Evolutionary conservation across 1,140 invertebrate genomes (phyloP), one percentile per base, ranked within the genome.

Genomic region (Bombus polaris): DNA sequence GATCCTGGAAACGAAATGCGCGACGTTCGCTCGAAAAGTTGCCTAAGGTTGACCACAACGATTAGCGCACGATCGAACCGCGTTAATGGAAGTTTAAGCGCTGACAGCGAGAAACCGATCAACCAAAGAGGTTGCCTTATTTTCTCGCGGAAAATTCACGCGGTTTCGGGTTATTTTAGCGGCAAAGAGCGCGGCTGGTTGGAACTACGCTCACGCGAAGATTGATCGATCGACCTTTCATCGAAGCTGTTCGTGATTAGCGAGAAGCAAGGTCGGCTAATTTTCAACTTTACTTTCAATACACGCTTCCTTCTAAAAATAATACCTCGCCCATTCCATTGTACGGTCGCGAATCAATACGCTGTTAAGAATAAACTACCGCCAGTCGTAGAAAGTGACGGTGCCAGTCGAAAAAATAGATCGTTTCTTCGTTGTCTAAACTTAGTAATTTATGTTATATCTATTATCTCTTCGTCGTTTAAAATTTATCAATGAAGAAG

Each of bases 261-360:
- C 84, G 57, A 22, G 78, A 73, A 22, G 71, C 84, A 85, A 85
- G 84, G 84, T 81, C 84, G 84, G 71, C 71, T 68, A 85, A 85
- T 85, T 81, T 70, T 85, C 84, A 81, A 81, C 78, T 85, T 81
- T 85, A 44, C 84, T 85, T 81, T 85, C 78, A 59, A 74, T 85
- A 74, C 72, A 70, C 59, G 84, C 71, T 42, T 44, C 84, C 12
- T 3, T 73, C 79, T 85, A 81, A 81, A 85, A 85, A 85, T 85
- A 85, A 57, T 35, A 15, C 25, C 32, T 73, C 35, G 44, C 5
- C 6, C 39, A 70, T 18, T 68, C 32, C 42, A 44, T 10, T 73
- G 73, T 25, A 37, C n/a, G 44, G 2, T 22, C 59, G 71, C 44
- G 57, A 74, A 85, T 85, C 84, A 15, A 85, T 81, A 81, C 57